A percentile compares a stretch with the other conserved stretches of the same genome.
These are phyloP conservation scores for Aphelenchoides besseyi DNA, from an alignment of 1,140 invertebrate species.

Conservation along the genomic window DNA sequence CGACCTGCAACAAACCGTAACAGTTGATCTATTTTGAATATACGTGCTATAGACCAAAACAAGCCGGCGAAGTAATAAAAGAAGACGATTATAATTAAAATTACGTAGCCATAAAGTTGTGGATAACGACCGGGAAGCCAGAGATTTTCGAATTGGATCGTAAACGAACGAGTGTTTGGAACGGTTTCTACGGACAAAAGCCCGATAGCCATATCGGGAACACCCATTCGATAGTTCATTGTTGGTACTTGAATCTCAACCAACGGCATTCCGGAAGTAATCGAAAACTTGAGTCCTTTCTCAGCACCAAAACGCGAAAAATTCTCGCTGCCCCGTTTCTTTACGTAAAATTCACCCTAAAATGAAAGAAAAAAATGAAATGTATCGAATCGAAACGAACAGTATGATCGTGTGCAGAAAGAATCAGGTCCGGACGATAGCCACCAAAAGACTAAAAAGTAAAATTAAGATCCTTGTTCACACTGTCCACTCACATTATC, in stretches of 20 bases:
- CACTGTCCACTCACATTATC: constrained; percentile 19
- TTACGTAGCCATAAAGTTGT: constrained; percentile 23
- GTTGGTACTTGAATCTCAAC: constrained; percentile 36
- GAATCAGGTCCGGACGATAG: constrained; percentile 30
- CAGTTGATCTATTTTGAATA: background rate
- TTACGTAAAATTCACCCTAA: constrained; percentile 10
- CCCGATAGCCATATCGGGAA: constrained; percentile 37
- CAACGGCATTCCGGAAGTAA: constrained; percentile 12
- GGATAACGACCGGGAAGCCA: constrained; percentile 29
- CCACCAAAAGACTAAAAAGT: constrained; percentile 22
- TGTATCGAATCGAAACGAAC: constrained; percentile 25
- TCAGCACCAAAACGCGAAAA: background rate
- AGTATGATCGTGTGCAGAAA: constrained; percentile 44
- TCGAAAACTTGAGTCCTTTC: constrained; percentile 3
- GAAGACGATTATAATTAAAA: constrained; percentile 6
- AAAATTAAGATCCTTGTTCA: background rate
- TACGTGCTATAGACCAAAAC: background rate
- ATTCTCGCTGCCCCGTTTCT: background rate
- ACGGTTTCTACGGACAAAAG: constrained; percentile 2
- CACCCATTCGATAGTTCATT: constrained; percentile 44
- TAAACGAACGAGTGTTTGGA: background rate
- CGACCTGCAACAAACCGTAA: background rate
- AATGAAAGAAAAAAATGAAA: background rate
- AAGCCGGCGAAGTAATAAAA: background rate
- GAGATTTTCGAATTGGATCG: constrained; percentile 17